Evolutionary conservation across 2,888 invertebrate genomes (phyloP).

Genomic region (Tinea trinotella): DNA sequence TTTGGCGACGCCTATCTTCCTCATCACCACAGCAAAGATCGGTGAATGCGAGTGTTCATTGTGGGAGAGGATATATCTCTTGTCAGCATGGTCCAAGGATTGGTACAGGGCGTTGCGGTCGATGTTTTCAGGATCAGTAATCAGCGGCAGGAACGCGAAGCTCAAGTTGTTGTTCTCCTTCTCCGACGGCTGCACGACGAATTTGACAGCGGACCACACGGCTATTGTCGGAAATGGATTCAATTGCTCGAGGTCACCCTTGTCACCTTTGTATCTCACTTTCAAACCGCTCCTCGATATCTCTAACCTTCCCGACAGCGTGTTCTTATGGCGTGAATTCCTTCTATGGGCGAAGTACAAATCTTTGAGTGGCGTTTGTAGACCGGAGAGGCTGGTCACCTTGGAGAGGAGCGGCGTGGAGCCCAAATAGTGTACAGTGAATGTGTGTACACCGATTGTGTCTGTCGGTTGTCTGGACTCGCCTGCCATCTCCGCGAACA

Average conservation of each 20-base stretch:
- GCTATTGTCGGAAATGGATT: constrained; percentile 93
- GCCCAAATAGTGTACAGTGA: constrained; percentile 86
- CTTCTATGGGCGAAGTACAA: constrained; percentile 78
- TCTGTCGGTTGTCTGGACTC: constrained; percentile 62
- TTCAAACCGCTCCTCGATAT: constrained; percentile 80
- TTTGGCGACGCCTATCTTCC: constrained; percentile 82
- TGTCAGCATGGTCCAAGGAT: constrained; percentile 64
- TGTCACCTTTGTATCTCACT: constrained; percentile 77
- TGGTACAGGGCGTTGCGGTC: constrained; percentile 80
- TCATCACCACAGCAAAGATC: constrained; percentile 92
- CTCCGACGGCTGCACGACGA: constrained; percentile 77
- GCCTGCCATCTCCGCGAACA: constrained; percentile 83
- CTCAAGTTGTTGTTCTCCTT: constrained; percentile 67
- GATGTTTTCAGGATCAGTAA: constrained; percentile 85
- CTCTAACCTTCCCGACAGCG: constrained; percentile 74
- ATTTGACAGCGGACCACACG: constrained; percentile 93
- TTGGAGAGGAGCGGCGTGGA: constrained; percentile 83
- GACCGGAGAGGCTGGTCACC: constrained; percentile 85
- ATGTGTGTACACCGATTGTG: constrained; percentile 71
- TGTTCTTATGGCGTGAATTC: constrained; percentile 63
- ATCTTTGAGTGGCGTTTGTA: constrained; percentile 85
- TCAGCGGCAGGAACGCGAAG: constrained; percentile 88
- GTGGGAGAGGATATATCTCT: constrained; percentile 69
- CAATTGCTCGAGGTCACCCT: constrained; percentile 75
- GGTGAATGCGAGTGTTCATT: constrained; percentile 81